Base-by-base conservation (phyloP, 1,140 invertebrate genomes). In the Leptestheria dahalacensis region DNA sequence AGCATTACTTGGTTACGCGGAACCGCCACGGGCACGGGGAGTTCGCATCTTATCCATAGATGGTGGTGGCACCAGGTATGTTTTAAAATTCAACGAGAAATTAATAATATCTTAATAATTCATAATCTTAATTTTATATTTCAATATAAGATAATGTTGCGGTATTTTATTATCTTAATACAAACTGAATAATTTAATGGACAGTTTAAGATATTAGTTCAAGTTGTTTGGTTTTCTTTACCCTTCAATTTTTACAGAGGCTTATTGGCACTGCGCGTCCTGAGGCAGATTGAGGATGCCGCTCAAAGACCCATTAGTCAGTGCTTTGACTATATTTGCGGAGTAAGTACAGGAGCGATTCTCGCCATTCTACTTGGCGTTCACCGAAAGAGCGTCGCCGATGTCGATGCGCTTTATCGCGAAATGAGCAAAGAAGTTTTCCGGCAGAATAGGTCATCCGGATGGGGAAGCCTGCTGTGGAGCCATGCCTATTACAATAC, bases 401-500 rank as follows among this genome's bases (percentile, higher is more conserved):
- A 85, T 63, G 77, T 82, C 64, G 79, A 81, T 54, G 64, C 73
- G 55, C 68, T 85, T 28, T 91, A 90, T 65, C 79, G 79, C 61
- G 75, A 81, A 59, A 73, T 86, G 48, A 84, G 85, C 66, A 73
- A 69, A 1, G 76, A 82, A 69, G 78, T 88, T 61, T 90, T 91
- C 69, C 81, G 76, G 2, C 83, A 84, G 65, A 85, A 78, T 65
- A 70, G 78, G 9, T 71, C 87, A 24, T 73, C 76, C 71, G 91
- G 90, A 11, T 84, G 86, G 1, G 82, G 84, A 49, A 83, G 81
- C 63, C 73, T 96, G 23, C 78, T 95, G 3, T 86, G 84, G 81
- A 84, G 80, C 61, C 88, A 94, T 71, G 83, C 88, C 0, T 95
- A 92, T 72, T 95, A 96, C 73, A 86, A 95, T 68, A 90, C 90